phyloP scores from a whole-genome alignment of 2,888 invertebrate genomes.

The Rosalia funebris region DNA sequence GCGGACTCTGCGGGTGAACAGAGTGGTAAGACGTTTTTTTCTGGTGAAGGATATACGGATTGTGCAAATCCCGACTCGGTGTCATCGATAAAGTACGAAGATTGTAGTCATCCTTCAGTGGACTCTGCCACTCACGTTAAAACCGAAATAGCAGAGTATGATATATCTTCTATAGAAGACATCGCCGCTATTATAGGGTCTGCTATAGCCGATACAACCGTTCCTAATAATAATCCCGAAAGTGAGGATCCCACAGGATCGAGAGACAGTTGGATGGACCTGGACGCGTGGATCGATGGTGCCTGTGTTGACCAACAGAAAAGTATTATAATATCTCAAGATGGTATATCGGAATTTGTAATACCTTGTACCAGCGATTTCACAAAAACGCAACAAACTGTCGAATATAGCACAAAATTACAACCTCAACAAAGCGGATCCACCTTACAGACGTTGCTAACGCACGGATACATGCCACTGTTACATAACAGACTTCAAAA shows the following conservation, averaged over 20 bases:
- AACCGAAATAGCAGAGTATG: constrained; percentile 70
- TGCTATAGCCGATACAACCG: constrained; percentile 89
- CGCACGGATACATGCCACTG: constrained; percentile 83
- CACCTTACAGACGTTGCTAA: constrained; percentile 79
- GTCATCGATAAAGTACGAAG: constrained; percentile 66
- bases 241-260: constrained; percentile 78
- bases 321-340: constrained; percentile 74
- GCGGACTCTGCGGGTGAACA: constrained; percentile 65
- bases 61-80: constrained; percentile 69
- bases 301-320: constrained; percentile 78
- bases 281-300: constrained; percentile 87
- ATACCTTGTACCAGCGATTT: constrained; percentile 63
- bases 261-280: constrained; percentile 87
- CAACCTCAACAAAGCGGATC: constrained; percentile 69
- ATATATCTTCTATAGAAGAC: constrained; percentile 82
- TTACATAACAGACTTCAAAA: constrained; percentile 84
- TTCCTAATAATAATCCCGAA: constrained; percentile 73
- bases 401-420: constrained; percentile 64
- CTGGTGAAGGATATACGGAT: constrained; percentile 66
- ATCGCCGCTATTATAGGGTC: constrained; percentile 89
- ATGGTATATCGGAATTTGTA: constrained; percentile 74
- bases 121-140: constrained; percentile 66
- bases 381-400: constrained; percentile 64
- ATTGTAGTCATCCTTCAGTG: constrained; percentile 66
- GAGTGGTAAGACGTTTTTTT: constrained; percentile 63